Evolutionary conservation across 1,140 invertebrate genomes (phyloP).

Genomic region (Elysia chlorotica): DNA sequence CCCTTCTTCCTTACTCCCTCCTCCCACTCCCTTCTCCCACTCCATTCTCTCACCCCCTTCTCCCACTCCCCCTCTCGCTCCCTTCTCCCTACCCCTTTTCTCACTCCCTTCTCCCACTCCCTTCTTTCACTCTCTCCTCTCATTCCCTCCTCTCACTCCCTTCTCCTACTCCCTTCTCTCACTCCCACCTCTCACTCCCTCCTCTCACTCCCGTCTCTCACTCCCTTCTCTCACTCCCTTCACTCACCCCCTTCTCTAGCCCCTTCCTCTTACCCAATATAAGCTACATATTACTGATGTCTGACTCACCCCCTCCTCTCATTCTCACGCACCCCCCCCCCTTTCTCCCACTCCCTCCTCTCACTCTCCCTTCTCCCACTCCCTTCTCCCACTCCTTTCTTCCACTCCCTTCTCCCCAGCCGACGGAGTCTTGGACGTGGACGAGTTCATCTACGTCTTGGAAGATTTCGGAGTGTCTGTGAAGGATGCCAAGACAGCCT

Average conservation of each 20-base stretch:
- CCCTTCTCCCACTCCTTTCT: too few relatives aligned
- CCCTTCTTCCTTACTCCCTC: too few relatives aligned
- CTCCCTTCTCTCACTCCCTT: background rate
- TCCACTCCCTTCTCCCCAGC: conserved; percentile 32
- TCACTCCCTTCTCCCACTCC: background rate
- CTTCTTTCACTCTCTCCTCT: background rate
- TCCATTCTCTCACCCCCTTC: background rate
- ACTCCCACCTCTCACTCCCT: background rate
- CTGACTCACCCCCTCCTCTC: background rate
- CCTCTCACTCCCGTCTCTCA: background rate
- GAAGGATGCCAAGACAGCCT: conserved; percentile 52
- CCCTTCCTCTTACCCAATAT: background rate
- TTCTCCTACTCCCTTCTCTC: background rate
- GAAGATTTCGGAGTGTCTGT: conserved; percentile 55
- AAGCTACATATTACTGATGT: too few relatives aligned
- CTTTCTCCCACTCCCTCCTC: background rate
- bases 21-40: background rate
- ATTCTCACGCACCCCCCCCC: background rate
- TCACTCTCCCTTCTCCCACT: background rate
- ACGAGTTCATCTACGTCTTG: conserved; percentile 61
- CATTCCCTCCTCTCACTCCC: background rate
- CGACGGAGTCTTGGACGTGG: conserved; percentile 55
- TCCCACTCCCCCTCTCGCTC: background rate
- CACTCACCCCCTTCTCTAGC: background rate
- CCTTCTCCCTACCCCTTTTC: background rate